Conservation (phyloP, 2,888 invertebrate species). For the Tridacna crocea region DNA sequence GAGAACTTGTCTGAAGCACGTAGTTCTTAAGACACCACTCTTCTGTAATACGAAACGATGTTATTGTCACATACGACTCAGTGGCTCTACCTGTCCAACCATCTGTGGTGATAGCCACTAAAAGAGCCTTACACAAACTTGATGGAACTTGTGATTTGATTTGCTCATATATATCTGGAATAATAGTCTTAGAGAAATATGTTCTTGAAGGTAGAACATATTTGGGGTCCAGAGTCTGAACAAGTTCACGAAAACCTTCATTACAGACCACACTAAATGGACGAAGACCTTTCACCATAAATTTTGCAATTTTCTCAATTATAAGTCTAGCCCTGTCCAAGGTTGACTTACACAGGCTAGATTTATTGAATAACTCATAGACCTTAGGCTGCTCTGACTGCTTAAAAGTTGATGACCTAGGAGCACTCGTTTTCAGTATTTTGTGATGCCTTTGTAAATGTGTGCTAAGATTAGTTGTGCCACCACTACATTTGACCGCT, state of each 20-base stretch:
- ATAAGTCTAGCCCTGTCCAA: constrained; percentile 15
- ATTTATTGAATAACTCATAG: no score
- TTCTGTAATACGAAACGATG: constrained; percentile 42
- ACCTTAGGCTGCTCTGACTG: no score
- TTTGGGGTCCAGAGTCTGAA: no score
- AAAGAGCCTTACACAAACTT: constrained; percentile 15
- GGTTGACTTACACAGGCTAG: no score
- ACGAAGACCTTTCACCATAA: constrained; percentile 21
- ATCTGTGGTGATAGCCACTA: constrained; percentile 54
- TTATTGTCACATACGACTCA: no score
- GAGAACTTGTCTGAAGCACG: constrained; percentile 38
- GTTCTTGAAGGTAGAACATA: no score
- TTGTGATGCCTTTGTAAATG: constrained; percentile 16
- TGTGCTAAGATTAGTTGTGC: not conserved
- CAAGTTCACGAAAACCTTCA: no score
- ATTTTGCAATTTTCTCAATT: constrained; percentile 16
- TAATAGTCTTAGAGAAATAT: no score
- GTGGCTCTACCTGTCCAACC: constrained; percentile 57
- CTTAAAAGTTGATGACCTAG: not conserved
- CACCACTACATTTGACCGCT: no score
- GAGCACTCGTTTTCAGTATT: not conserved
- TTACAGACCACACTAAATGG: no score
- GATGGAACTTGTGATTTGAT: constrained; percentile 15
- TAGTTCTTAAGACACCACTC: constrained; percentile 47
- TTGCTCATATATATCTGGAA: no score